Evolutionary conservation across 92 coral and sea anemone genomes (phyloP), one percentile per base, ranked within the genome.

Genomic region (Epizoanthus scotinus): DNA sequence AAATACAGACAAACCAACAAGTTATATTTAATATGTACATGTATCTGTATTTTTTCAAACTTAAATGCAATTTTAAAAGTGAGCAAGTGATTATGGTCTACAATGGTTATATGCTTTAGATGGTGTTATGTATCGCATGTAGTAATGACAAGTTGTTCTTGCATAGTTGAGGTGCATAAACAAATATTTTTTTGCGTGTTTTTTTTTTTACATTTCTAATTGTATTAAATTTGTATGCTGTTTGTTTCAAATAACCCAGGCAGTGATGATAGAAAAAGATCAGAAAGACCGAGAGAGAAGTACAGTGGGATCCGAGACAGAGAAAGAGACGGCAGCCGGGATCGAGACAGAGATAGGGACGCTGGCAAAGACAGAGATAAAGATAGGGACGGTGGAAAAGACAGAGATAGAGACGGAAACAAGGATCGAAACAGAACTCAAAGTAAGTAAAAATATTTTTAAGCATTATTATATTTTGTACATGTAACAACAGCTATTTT

Each of bases 211-310:
- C 13, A 10, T 44, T 44, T 44, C 50, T 7, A 44, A 44, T 47
- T 47, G 52, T 10, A 9, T 10, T 15, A 47, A 47, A 2, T 9
- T 47, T 44, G 40, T 5, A 44, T 44, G 50, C 8, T 36, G 54
- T 68, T 1, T 68, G 27, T 68, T 42, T 44, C 50, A 44, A 44
- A 44, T 10, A 44, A 44, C 5, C 8, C 14, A 74, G 34, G 15
- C 28, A 42, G 55, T 66, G 84, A 68, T 38, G 44, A 54, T 31
- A 71, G 67, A 42, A 40, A 67, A 36, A 70, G 40, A 66, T 52
- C 40, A 24, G 84, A 81, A 58, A 81, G 67, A 53, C 66, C 58
- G n/a, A 81, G 57, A 36, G 84, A 81, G 25, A 67, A 75, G 49
- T 68, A 81, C 38, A 28, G 59, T 14, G 71, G n/a, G 12, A 26